phyloP scores from a whole-genome alignment of 2,797 vertebrate species.

The Chelidonichthys spinosus region DNA sequence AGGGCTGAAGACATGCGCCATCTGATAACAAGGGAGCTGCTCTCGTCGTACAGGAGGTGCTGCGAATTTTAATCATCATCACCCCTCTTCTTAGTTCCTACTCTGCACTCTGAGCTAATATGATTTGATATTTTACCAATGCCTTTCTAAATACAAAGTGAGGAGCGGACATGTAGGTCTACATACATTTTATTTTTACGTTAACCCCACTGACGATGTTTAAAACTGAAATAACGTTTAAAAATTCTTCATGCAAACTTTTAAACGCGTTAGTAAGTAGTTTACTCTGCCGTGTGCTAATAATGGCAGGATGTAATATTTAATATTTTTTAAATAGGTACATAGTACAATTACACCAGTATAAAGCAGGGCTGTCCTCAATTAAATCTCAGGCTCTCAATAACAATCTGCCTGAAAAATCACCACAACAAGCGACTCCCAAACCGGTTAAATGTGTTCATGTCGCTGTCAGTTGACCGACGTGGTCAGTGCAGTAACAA shows the following conservation, averaged over 20 bases:
- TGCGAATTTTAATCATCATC: slow-evolving; percentile 29
- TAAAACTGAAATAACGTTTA: slow-evolving; percentile 46
- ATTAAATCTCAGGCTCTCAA: slow-evolving; percentile 26
- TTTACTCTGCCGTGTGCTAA: slow-evolving; percentile 32
- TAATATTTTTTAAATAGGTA: slow-evolving; percentile 37
- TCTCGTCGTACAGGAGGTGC: slow-evolving; percentile 45
- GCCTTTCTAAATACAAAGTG: neutral
- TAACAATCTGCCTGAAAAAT: slow-evolving; percentile 32
- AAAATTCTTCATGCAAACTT: slow-evolving; percentile 41
- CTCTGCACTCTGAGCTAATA: neutral
- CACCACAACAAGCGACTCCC: slow-evolving; percentile 3
- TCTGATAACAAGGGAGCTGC: slow-evolving; percentile 72
- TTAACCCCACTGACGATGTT: slow-evolving; percentile 28
- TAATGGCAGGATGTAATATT: slow-evolving; percentile 40
- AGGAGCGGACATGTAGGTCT: neutral
- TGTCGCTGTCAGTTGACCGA: slow-evolving; percentile 35
- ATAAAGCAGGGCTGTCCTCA: slow-evolving; percentile 11
- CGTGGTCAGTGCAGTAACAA: slow-evolving; percentile 33
- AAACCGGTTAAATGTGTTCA: slow-evolving; percentile 35
- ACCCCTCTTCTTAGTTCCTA: slow-evolving; percentile 12
- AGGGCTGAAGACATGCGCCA: slow-evolving; percentile 59
- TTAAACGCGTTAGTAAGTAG: slow-evolving; percentile 38
- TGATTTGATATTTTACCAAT: slow-evolving; percentile 9
- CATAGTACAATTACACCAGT: slow-evolving; percentile 22
- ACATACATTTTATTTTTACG: too few species aligned